Conservation (phyloP, 2,113 vertebrate genomes). For the Chiloscyllium plagiosum region DNA sequence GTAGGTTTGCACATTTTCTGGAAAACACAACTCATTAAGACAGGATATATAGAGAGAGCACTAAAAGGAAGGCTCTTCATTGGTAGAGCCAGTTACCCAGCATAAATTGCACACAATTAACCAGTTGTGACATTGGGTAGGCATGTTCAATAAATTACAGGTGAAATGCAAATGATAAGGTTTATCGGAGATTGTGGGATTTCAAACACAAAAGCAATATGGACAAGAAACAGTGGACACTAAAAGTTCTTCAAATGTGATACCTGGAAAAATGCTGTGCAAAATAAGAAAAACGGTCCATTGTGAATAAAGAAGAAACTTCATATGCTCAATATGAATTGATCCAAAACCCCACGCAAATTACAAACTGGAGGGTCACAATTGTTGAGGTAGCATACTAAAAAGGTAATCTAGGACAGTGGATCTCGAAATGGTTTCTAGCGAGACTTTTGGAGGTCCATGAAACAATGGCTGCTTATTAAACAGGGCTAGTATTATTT, state of each 20-base stretch:
- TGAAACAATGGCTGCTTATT: no score
- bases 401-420: not conserved
- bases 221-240: not conserved
- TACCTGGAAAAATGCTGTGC: not conserved
- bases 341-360: not conserved
- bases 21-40: not conserved
- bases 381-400: not conserved
- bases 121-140: not conserved
- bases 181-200: not conserved
- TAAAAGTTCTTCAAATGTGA: not conserved
- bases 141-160: not conserved
- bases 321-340: not conserved
- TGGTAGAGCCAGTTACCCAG: not conserved
- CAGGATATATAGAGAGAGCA: not conserved
- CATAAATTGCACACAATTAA: not conserved
- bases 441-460: no score
- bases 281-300: not conserved
- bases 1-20: not conserved
- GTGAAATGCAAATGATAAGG: not conserved
- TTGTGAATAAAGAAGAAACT: not conserved
- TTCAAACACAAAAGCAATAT: not conserved
- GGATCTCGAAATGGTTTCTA: not conserved
- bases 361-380: not conserved
- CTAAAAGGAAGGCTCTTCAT: not conserved
- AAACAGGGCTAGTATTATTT: no score